These are phyloP conservation scores for Periophthalmus modestus DNA, from an alignment of 2,113 vertebrate genomes.

Conservation along the genomic window DNA sequence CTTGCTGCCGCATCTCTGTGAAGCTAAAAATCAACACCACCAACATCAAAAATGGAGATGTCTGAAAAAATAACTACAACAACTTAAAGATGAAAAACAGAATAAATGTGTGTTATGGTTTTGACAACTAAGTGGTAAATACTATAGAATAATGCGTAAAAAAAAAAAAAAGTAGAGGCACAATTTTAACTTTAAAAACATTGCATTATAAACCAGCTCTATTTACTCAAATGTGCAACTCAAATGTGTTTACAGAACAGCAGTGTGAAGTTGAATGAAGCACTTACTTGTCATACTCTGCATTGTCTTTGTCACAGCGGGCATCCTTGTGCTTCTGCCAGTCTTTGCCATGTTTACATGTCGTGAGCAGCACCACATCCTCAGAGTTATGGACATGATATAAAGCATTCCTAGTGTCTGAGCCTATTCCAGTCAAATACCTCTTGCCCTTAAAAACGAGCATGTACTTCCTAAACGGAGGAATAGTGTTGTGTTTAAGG, in stretches of 20 bases:
- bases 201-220: not conserved
- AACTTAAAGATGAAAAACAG: not conserved
- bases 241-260: not conserved
- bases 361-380: conserved; percentile 96
- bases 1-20: not conserved
- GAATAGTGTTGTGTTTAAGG: conserved; percentile 93
- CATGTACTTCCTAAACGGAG: conserved; percentile 97
- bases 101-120: not conserved
- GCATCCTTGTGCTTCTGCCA: conserved; percentile 99
- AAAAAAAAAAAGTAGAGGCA: not conserved
- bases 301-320: conserved; percentile 95
- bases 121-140: not conserved
- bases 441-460: conserved; percentile 99
- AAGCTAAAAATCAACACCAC: not conserved
- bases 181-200: not conserved
- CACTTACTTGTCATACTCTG: conserved; percentile 97
- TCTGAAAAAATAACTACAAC: not conserved
- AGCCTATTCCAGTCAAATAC: conserved; percentile 98
- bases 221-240: not conserved
- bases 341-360: conserved; percentile 98
- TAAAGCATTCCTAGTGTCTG: conserved; percentile 98
- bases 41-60: not conserved
- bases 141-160: not conserved
- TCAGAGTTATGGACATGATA: conserved; percentile 97
- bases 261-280: not conserved